Percentiles rank a stretch among this genome's conserved stretches.
phyloP scores from a whole-genome alignment of 2,888 invertebrate species.

The Caenorhabditis angaria region DNA sequence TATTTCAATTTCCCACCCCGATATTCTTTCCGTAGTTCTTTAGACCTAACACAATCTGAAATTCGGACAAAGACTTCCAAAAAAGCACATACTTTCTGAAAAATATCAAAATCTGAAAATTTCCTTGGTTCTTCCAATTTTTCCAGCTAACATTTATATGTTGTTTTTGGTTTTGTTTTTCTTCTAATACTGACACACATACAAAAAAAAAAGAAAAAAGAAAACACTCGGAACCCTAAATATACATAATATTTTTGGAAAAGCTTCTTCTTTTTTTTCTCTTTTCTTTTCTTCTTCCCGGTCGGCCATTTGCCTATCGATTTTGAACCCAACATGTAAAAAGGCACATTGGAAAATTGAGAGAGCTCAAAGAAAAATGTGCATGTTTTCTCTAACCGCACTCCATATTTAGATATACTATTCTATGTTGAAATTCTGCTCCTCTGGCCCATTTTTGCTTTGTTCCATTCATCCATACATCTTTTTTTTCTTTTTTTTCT shows the following conservation, averaged over 20 bases:
- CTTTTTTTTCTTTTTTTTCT: not conserved
- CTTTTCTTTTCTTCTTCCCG: not conserved
- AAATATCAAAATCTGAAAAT: no score
- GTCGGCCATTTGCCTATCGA: slow-evolving; percentile 4
- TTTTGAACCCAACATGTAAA: slow-evolving; percentile 2
- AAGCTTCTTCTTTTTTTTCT: not conserved
- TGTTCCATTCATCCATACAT: slow-evolving; percentile 2
- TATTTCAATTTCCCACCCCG: no score
- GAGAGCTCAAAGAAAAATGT: not conserved
- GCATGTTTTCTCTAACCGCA: slow-evolving; percentile 1
- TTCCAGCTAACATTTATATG: no score
- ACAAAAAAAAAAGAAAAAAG: not conserved
- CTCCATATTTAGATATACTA: slow-evolving; percentile 4
- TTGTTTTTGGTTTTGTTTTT: not conserved
- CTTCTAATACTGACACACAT: not conserved
- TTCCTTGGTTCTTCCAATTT: no score
- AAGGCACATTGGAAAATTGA: not conserved
- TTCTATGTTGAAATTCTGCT: not conserved
- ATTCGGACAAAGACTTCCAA: no score
- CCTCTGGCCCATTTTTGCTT: slow-evolving; percentile 2
- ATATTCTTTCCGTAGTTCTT: no score
- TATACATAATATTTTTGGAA: not conserved
- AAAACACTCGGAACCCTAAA: not conserved
- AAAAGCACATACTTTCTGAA: no score
- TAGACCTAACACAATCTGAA: no score